phyloP scores from a whole-genome alignment of 2,113 vertebrate species.

The Neofelis nebulosa region DNA sequence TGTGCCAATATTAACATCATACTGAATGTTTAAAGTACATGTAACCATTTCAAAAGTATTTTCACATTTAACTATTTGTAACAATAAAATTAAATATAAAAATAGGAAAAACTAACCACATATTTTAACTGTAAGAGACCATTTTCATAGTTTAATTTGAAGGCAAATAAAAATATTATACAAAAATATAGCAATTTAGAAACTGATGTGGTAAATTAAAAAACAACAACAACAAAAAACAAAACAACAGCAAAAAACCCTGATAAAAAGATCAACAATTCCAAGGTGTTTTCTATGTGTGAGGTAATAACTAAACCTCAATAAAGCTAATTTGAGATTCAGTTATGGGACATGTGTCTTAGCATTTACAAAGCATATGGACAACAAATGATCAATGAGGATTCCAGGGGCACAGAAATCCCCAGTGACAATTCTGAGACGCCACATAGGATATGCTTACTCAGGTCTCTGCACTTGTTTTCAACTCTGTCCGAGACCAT shows the following conservation, averaged over 20 bases:
- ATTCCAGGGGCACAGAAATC: neutral
- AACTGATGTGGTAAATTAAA: constrained; percentile 36
- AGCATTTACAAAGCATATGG: neutral
- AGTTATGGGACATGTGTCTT: neutral
- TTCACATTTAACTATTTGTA: constrained; percentile 22
- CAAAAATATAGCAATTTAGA: neutral
- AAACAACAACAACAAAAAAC: neutral
- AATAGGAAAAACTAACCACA: constrained; percentile 15
- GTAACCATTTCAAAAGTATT: constrained; percentile 42
- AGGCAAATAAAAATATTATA: neutral
- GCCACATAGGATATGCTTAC: neutral
- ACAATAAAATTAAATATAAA: constrained; percentile 49
- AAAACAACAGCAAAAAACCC: neutral
- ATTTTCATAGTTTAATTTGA: constrained; percentile 9
- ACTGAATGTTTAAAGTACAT: neutral
- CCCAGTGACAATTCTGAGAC: neutral
- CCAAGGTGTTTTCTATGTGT: neutral
- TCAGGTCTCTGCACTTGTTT: neutral
- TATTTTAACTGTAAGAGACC: constrained; percentile 30
- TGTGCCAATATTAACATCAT: constrained; percentile 1
- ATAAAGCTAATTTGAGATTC: neutral
- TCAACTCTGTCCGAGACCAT: neutral
- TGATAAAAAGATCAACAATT: constrained; percentile 16
- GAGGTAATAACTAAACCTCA: neutral
- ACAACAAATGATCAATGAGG: neutral